Percentiles rank a stretch among this genome's conserved stretches.
Conservation (phyloP, 2,113 vertebrate species). For the Alethe castanea region DNA sequence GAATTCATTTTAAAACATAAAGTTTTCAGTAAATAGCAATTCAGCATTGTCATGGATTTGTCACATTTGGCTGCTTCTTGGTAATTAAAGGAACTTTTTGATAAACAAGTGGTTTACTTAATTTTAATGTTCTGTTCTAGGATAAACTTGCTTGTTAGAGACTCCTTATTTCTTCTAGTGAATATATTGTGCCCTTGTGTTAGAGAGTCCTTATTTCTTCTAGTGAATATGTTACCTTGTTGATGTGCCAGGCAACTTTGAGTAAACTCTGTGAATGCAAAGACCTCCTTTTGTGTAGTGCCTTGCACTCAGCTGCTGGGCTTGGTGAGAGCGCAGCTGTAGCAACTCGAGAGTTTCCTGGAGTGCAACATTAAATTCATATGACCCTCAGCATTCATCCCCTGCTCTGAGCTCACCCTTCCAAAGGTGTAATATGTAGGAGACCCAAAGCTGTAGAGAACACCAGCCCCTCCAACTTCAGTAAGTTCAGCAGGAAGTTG, state of each 20-base stretch:
- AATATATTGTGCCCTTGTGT: background rate
- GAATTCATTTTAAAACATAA: background rate
- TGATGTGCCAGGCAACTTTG: background rate
- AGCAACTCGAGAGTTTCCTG: background rate
- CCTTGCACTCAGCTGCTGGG: background rate
- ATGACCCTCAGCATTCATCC: background rate
- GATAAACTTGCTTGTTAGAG: background rate
- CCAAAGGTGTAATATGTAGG: background rate
- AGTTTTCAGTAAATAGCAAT: background rate
- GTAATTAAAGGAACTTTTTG: constrained; percentile 15
- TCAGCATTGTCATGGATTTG: background rate
- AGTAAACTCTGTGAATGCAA: background rate
- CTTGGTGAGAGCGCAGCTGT: background rate
- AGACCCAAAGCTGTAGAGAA: background rate
- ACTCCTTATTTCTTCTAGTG: background rate
- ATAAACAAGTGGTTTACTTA: constrained; percentile 8
- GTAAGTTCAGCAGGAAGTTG: background rate
- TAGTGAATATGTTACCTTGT: background rate
- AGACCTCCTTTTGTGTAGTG: background rate
- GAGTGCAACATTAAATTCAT: background rate
- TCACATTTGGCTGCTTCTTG: background rate
- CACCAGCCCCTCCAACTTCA: background rate
- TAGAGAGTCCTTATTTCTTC: background rate
- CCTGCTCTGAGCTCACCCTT: background rate
- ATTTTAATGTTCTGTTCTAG: background rate